Evolutionary conservation across 2,797 vertebrate species (phyloP), one percentile per base, ranked within the genome.

Genomic region (Hapalemur alaotrensis): DNA sequence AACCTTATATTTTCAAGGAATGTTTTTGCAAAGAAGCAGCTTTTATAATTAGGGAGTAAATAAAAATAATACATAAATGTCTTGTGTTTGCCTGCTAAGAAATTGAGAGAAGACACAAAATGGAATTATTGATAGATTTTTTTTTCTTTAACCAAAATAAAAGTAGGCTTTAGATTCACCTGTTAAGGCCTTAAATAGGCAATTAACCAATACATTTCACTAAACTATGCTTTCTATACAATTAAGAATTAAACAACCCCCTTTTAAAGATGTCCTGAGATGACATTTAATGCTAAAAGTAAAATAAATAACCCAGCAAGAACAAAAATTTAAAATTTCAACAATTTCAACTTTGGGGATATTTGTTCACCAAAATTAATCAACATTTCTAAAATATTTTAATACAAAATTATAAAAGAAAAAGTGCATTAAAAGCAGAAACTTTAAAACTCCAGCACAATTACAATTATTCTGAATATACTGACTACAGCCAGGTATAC

Each of bases 381-480:
- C 78, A 95, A 95, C 69, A 95, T 96, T 93, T 96, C 96, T 95
- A 94, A 97, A 96, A 95, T 95, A 94, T 52, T 96, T 97, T 83
- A 95, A 97, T 97, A 98, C 96, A 98, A 96, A 97, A 95, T 94
- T 89, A 89, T 95, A 91, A 95, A 95, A 97, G 75, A 95, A 97
- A 97, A 97, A 98, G 97, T 98, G 98, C 96, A 91, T 97, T 78
- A 94, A 95, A 95, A 97, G 96, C 92, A 96, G 89, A 98, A 96
- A 70, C 54, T 96, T 95, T 69, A 80, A 80, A 93, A 96, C 86
- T 92, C 96, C 91, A 86, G 89, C 93, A 61, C 90, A 88, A 23
- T 96, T 78, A 96, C 98, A 97, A 54, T 85, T 86, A 75, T 67
- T 57, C 69, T 57, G 94, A 84, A 95, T 0, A 92, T 13, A 57